Evolutionary conservation across 2,113 vertebrate genomes (phyloP).

Genomic region (Romanogobio albipinnatus): DNA sequence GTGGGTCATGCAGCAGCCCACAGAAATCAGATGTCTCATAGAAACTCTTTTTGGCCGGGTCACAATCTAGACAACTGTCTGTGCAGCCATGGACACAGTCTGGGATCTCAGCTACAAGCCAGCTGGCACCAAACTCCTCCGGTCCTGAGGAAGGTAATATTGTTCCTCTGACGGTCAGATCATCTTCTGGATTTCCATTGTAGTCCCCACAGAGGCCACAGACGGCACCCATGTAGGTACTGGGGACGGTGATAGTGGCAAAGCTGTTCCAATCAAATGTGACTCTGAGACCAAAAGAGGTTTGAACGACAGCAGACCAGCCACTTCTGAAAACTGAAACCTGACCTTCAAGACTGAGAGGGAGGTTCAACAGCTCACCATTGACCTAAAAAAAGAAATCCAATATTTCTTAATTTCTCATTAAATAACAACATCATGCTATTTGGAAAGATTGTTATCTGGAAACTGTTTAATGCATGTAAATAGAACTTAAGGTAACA

Average conservation of each 20-base stretch:
- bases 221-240: constrained; percentile 69
- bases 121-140: constrained; percentile 71
- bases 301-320: constrained; percentile 68
- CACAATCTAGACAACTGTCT: constrained; percentile 65
- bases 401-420: not conserved
- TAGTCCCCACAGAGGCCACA: constrained; percentile 83
- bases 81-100: constrained; percentile 70
- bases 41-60: constrained; percentile 58
- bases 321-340: constrained; percentile 66
- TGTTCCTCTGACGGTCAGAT: constrained; percentile 69
- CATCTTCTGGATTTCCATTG: constrained; percentile 73
- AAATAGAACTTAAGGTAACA: constrained; percentile 56
- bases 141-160: not conserved
- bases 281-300: constrained; percentile 72
- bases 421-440: not conserved
- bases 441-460: not conserved
- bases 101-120: constrained; percentile 70
- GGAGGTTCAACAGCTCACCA: constrained; percentile 67
- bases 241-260: constrained; percentile 73
- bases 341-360: constrained; percentile 59
- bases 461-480: not conserved
- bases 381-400: constrained; percentile 64
- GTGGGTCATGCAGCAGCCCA: constrained; percentile 63
- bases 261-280: constrained; percentile 69
- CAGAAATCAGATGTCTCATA: constrained; percentile 69